Conservation (phyloP, 2,888 invertebrate species). For the Drosophila stalkeri region DNA sequence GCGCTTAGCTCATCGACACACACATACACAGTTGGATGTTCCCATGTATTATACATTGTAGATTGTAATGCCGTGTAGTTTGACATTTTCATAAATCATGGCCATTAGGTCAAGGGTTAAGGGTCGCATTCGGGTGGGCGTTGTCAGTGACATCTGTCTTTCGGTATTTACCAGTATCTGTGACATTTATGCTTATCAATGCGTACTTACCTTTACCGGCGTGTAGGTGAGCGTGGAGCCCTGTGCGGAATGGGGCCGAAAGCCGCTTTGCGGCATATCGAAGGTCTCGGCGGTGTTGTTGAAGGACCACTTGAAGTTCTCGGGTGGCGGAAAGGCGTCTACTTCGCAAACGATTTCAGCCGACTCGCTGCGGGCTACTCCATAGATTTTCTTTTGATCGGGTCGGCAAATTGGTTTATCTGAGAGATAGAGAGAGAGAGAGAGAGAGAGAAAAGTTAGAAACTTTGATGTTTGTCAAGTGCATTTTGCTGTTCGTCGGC, state of each 20-base stretch:
- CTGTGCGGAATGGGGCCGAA: constrained; percentile 86
- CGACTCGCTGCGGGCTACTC: constrained; percentile 92
- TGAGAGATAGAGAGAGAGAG: constrained; percentile 81
- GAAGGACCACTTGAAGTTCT: constrained; percentile 94
- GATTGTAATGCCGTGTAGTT: constrained; percentile 37
- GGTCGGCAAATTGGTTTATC: constrained; percentile 93
- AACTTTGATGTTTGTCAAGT: constrained; percentile 65
- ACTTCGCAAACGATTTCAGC: constrained; percentile 93
- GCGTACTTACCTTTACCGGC: constrained; percentile 87
- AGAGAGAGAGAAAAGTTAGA: constrained; percentile 25
- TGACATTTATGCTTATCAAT: constrained; percentile 3
- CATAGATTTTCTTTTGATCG: constrained; percentile 92
- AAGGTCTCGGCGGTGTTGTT: constrained; percentile 94
- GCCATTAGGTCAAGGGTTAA: neutral
- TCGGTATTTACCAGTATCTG: constrained; percentile 37
- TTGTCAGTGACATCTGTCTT: neutral
- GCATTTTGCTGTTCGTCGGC: constrained; percentile 70
- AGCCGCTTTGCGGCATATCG: constrained; percentile 90
- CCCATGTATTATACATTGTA: constrained; percentile 18
- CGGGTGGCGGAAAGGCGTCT: constrained; percentile 93
- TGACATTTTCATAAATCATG: constrained; percentile 52
- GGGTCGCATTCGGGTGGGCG: neutral
- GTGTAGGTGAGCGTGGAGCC: constrained; percentile 90
- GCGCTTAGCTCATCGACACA: constrained; percentile 22
- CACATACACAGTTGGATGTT: constrained; percentile 17